These are phyloP conservation scores for Pristis pectinata DNA, from an alignment of 2,797 vertebrate species.

Conservation along the genomic window DNA sequence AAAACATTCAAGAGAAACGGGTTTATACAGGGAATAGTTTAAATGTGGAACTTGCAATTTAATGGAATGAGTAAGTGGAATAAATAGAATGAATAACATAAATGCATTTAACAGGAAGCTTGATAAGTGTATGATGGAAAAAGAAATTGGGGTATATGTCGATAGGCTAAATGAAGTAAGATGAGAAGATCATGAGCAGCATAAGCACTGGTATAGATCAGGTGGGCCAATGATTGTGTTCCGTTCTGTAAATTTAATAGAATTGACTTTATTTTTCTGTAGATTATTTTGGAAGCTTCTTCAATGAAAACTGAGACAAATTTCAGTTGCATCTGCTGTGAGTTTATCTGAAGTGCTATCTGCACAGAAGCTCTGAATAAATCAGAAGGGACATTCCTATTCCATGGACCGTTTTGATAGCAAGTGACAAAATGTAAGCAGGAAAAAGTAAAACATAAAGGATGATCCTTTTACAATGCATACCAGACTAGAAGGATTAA, in stretches of 20 bases:
- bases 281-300: not conserved
- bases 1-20: not conserved
- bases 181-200: not conserved
- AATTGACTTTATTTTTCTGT: not conserved
- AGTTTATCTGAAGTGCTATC: not conserved
- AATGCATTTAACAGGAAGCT: not conserved
- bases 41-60: not conserved
- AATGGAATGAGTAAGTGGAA: not conserved
- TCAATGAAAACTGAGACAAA: not conserved
- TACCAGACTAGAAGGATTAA: not conserved
- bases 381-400: not conserved
- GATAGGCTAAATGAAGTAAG: not conserved
- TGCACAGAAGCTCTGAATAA: not conserved
- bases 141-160: not conserved
- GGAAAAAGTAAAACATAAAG: too few species aligned
- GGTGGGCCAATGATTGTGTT: not conserved
- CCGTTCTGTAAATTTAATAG: not conserved
- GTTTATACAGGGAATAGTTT: not conserved
- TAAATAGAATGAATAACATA: not conserved
- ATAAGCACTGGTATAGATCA: not conserved
- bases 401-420: not conserved
- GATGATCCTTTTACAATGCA: constrained; percentile 7
- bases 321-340: not conserved
- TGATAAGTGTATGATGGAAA: not conserved
- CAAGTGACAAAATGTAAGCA: not conserved